These are phyloP conservation scores for Orthosia incerta DNA, from an alignment of 2,888 invertebrate genomes.

Conservation along the genomic window DNA sequence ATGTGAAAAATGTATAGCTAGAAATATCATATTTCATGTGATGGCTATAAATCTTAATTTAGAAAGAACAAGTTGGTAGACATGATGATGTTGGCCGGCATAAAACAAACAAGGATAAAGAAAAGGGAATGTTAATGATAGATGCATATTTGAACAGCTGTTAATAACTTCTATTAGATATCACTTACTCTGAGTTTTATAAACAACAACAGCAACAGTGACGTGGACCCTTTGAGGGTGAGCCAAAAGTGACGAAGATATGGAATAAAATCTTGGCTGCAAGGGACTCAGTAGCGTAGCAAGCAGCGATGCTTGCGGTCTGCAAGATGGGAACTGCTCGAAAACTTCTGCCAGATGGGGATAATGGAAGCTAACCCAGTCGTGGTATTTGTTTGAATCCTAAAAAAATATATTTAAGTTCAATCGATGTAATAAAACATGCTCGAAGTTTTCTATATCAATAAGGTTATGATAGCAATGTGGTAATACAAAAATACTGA, in stretches of 20 bases:
- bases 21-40: no score
- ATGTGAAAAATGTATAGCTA: background rate
- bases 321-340: slow-evolving; percentile 96
- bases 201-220: slow-evolving; percentile 97
- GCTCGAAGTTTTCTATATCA: background rate
- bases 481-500: background rate
- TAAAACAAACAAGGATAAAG: background rate
- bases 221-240: slow-evolving; percentile 95
- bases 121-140: background rate
- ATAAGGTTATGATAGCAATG: background rate
- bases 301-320: slow-evolving; percentile 95
- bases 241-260: slow-evolving; percentile 96
- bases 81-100: no score
- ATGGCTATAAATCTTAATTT: no score
- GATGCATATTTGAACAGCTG: background rate
- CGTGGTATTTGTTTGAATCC: slow-evolving; percentile 97
- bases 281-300: slow-evolving; percentile 95
- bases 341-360: slow-evolving; percentile 97
- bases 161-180: background rate
- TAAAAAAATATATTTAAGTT: slow-evolving; percentile 74
- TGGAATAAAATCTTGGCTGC: slow-evolving; percentile 98
- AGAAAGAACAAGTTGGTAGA: background rate
- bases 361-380: slow-evolving; percentile 96
- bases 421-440: background rate
- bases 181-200: slow-evolving; percentile 94